phyloP scores from a whole-genome alignment of 2,797 vertebrate species.

The Pelobates cultripes region DNA sequence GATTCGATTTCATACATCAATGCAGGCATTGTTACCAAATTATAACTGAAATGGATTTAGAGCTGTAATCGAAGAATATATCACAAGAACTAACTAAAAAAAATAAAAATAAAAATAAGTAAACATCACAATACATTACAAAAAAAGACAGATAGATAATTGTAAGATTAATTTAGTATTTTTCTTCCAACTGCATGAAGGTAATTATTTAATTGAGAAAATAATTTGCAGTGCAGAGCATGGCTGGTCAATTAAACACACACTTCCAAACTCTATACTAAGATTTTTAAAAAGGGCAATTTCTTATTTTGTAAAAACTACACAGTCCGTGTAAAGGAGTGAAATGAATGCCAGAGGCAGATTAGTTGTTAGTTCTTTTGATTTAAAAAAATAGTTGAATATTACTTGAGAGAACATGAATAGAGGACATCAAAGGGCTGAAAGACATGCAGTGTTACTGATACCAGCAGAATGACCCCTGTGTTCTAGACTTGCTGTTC shows the following conservation, averaged over 20 bases:
- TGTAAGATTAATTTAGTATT: slow-evolving; percentile 20
- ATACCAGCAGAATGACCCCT: too few relatives aligned
- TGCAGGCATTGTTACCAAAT: slow-evolving; percentile 36
- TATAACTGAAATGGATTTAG: slow-evolving; percentile 19
- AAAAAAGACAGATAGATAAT: slow-evolving; percentile 27
- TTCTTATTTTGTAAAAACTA: slow-evolving; percentile 37
- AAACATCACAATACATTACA: slow-evolving; percentile 39
- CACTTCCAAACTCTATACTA: slow-evolving; percentile 42
- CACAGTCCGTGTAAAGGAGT: slow-evolving; percentile 38
- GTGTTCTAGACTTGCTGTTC: too few relatives aligned
- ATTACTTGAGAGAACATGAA: slow-evolving; percentile 32
- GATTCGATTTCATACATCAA: slow-evolving; percentile 32
- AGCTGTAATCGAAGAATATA: slow-evolving; percentile 38
- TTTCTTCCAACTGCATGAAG: slow-evolving; percentile 40
- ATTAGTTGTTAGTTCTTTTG: slow-evolving; percentile 43
- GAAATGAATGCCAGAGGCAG: slow-evolving; percentile 32
- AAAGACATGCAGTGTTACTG: not conserved
- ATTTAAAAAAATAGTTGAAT: slow-evolving; percentile 41
- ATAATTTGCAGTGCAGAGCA: slow-evolving; percentile 32
- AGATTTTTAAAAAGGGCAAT: slow-evolving; percentile 39
- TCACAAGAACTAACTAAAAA: slow-evolving; percentile 23
- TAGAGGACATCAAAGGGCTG: slow-evolving; percentile 31
- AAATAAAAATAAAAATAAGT: slow-evolving; percentile 13
- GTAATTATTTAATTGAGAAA: slow-evolving; percentile 23
- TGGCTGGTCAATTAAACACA: slow-evolving; percentile 46